Conservation (phyloP, 2,113 vertebrate genomes). For the Psilopsiagon aymara region DNA sequence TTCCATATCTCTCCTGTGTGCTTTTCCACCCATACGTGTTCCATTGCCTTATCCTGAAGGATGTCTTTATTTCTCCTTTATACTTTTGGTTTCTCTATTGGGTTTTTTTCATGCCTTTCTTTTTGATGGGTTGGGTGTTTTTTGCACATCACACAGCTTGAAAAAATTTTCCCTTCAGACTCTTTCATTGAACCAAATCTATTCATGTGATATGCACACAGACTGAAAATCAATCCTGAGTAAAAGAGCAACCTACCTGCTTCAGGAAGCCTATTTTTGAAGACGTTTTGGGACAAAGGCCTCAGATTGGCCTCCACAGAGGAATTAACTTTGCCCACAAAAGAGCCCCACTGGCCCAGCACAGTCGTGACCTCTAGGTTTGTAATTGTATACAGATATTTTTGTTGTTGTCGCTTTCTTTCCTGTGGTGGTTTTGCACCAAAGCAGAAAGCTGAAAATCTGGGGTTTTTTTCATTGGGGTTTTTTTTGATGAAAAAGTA, state of each 20-base stretch:
- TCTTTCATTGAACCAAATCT: conserved; percentile 41
- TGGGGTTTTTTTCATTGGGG: neutral
- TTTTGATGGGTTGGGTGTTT: conserved; percentile 36
- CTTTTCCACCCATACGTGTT: conserved; percentile 47
- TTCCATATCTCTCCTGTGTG: conserved; percentile 47
- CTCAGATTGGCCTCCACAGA: neutral
- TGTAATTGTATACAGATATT: neutral
- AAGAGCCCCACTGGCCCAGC: neutral
- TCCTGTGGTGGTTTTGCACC: neutral
- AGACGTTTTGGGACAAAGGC: neutral
- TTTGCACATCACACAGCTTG: conserved; percentile 33
- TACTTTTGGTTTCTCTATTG: conserved; percentile 30
- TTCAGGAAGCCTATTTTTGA: neutral
- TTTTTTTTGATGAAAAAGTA: neutral
- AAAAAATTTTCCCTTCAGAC: conserved; percentile 16
- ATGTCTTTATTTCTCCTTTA: conserved; percentile 43
- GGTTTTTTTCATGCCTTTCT: conserved; percentile 36
- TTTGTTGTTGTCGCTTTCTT: neutral
- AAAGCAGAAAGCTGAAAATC: neutral
- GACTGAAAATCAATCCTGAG: neutral
- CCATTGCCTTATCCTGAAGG: conserved; percentile 37
- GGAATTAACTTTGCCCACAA: neutral
- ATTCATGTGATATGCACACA: conserved; percentile 12
- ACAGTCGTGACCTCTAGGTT: neutral
- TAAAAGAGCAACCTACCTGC: neutral